phyloP scores from a whole-genome alignment of 2,888 invertebrate species.

The Ectropis crepuscularia region DNA sequence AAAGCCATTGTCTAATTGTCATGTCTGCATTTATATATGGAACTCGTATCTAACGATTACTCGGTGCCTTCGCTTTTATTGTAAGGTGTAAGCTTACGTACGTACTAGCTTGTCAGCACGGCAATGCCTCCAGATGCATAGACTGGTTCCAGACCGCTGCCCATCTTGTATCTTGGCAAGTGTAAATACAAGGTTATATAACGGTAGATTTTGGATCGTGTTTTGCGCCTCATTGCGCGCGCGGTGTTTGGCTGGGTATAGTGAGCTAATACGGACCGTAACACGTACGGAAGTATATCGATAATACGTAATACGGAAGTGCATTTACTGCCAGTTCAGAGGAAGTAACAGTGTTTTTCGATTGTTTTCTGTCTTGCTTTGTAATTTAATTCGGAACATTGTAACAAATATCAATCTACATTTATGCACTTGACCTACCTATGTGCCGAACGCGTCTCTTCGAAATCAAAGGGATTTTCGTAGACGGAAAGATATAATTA shows the following conservation, averaged over 20 bases:
- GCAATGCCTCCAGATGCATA: not conserved
- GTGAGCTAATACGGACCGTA: too few relatives aligned
- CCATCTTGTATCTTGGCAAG: slow-evolving; percentile 39
- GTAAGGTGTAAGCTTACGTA: slow-evolving; percentile 12
- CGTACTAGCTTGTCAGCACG: slow-evolving; percentile 14
- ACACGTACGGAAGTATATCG: too few relatives aligned
- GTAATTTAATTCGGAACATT: too few relatives aligned
- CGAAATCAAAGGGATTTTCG: too few relatives aligned
- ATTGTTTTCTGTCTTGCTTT: too few relatives aligned
- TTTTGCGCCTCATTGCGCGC: slow-evolving; percentile 48
- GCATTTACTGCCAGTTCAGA: too few relatives aligned
- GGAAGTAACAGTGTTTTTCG: too few relatives aligned
- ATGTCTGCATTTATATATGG: slow-evolving; percentile 33
- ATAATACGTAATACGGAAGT: too few relatives aligned
- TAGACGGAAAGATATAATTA: too few relatives aligned
- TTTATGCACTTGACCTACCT: too few relatives aligned
- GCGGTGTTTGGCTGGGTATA: slow-evolving; percentile 4
- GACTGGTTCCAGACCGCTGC: slow-evolving; percentile 5
- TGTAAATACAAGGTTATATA: slow-evolving; percentile 75
- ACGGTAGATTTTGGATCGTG: slow-evolving; percentile 63
- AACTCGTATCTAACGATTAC: slow-evolving; percentile 29
- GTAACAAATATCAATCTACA: too few relatives aligned
- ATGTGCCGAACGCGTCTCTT: too few relatives aligned
- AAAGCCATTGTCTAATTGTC: slow-evolving; percentile 7
- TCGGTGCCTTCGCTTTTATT: slow-evolving; percentile 57